Base-by-base conservation (phyloP, 2,888 invertebrate genomes). In the Athripsodes cinereus region DNA sequence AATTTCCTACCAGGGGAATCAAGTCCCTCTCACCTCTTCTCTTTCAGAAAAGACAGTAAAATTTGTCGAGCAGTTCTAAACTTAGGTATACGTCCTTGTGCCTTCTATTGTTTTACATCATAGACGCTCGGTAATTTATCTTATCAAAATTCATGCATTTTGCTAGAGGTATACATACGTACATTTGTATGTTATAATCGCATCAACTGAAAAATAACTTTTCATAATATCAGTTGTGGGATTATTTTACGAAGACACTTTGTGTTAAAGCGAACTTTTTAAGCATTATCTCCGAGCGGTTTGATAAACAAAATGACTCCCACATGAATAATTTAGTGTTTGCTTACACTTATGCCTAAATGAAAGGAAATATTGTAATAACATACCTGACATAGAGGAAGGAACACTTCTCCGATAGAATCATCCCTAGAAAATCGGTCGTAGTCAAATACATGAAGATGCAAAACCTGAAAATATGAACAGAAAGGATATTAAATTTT, bases 371-470 rank as follows among this genome's bases (percentile, higher is more conserved):
- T 19, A 47, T 40, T 20, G n/a, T n/a, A 21, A 5, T 2, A 51
- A 66, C 69, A 78, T 78, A 92, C 92, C 87, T 93, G 93, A 72
- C 92, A 93, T 6, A 95, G 79, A 5, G 94, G 94, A 68, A 94
- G 77, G 74, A 93, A 94, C 64, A 94, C 91, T 75, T 95, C 94
- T 2, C 94, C 94, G 68, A 95, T 95, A 51, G 94, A 93, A 72
- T 95, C 94, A 71, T 95, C 94, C 67, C 94, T 82, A 51, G 94
- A 94, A 76, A 95, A 95, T 67, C 94, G 85, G 74, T 95, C 94
- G 76, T 94, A 94, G 74, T 95, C 94, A 73, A 94, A 94, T 54
- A 95, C 94, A 75, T 95, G 94, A 53, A 95, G 83, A 72, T 95
- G 94, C 26, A 95, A 81, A 26, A 94, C 83, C 83, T 83, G 69